phyloP scores from a whole-genome alignment of 2,888 invertebrate species.

The Ischnura elegans region DNA sequence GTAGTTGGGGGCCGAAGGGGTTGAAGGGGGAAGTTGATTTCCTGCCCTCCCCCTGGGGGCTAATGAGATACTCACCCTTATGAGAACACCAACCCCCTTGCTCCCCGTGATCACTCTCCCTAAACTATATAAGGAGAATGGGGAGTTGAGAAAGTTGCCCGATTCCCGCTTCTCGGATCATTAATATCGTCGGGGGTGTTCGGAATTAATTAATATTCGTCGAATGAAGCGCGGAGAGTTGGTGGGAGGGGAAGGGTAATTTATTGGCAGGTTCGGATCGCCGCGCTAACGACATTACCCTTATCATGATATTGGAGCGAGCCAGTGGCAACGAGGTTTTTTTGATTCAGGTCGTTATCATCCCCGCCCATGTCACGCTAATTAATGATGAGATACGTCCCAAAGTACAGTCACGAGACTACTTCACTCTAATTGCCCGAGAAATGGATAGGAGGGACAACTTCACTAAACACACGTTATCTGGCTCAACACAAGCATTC shows the following conservation, averaged over 20 bases:
- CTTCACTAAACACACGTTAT: no score
- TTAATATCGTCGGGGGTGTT: constrained; percentile 9
- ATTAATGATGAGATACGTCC: not conserved
- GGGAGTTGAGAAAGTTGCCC: not conserved
- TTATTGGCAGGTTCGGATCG: not conserved
- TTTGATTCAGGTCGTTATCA: no score
- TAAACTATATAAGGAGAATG: not conserved
- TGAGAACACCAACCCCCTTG: not conserved
- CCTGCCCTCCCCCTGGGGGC: constrained; percentile 14
- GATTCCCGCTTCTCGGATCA: not conserved
- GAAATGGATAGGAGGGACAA: no score
- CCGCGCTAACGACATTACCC: constrained; percentile 9
- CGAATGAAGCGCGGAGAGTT: not conserved
- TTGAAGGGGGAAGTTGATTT: not conserved
- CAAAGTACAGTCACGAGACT: no score
- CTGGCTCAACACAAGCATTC: no score
- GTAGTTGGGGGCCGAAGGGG: not conserved
- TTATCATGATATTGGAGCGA: not conserved
- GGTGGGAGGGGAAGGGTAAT: not conserved
- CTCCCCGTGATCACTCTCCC: not conserved
- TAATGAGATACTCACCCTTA: not conserved
- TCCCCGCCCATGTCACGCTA: not conserved
- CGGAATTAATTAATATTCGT: constrained; percentile 9
- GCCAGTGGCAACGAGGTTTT: not conserved
- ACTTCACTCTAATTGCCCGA: no score